Evolutionary conservation across 2,797 vertebrate species (phyloP).

Genomic region (Dendrocincla fuliginosa): DNA sequence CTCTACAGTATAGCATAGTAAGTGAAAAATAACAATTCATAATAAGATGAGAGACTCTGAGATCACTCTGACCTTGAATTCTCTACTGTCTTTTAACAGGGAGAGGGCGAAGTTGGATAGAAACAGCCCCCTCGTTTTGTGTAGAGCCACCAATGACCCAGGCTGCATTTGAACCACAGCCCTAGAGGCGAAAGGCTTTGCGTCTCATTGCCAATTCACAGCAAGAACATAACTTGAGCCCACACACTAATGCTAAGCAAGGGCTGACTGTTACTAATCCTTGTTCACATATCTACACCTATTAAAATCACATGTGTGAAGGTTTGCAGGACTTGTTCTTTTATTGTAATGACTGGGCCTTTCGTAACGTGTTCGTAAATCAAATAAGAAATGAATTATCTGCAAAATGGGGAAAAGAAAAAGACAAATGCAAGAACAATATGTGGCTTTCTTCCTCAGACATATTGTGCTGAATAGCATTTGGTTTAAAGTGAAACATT

Average conservation of each 20-base stretch:
- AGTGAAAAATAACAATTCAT: constrained; percentile 52
- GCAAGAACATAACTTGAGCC: constrained; percentile 49
- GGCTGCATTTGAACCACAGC: constrained; percentile 58
- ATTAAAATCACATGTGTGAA: constrained; percentile 49
- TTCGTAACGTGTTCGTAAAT: neutral
- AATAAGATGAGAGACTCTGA: constrained; percentile 62
- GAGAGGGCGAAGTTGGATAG: constrained; percentile 50
- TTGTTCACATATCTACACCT: constrained; percentile 48
- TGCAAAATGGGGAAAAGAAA: neutral
- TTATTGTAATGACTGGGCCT: neutral
- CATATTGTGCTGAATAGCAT: neutral
- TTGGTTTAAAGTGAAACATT: constrained; percentile 13
- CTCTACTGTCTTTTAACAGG: constrained; percentile 51
- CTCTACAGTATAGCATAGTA: neutral
- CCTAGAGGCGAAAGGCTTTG: constrained; percentile 50
- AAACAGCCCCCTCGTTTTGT: constrained; percentile 51
- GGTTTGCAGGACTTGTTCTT: constrained; percentile 18
- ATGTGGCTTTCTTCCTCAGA: constrained; percentile 1
- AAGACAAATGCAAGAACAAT: neutral
- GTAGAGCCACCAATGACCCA: constrained; percentile 37
- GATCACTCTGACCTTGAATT: constrained; percentile 61
- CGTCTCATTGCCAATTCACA: constrained; percentile 60
- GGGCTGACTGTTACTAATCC: constrained; percentile 43
- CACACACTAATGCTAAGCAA: constrained; percentile 35
- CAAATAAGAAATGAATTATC: neutral